Evolutionary conservation across 64 coral and sea anemone genomes (phyloP), one percentile per base, ranked within the genome.

Genomic region (Stichodactyla helianthus): DNA sequence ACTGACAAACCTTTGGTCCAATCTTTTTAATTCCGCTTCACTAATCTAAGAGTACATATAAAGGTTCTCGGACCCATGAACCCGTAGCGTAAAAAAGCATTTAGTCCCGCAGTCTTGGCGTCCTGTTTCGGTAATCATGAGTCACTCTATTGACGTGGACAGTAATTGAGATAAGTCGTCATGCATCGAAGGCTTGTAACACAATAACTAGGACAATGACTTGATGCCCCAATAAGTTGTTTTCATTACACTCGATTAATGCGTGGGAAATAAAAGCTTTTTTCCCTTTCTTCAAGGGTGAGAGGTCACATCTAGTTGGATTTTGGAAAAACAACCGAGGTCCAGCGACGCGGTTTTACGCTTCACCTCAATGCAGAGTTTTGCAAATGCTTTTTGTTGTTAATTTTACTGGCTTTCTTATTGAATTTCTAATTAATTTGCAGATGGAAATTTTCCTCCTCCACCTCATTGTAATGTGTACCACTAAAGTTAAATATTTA

Each of bases 401-500:
- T 74, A 31, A 27, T 74, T 74, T 9, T 74, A 71, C n/a, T 22
- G 9, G 14, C 14, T 58, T 23, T 20, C 63, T 74, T n/a, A 2
- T 13, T 74, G n/a, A 74, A 74, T 74, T 6, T 31, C 7, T 74
- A 7, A 74, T 74, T 74, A n/a, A 74, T 23, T 74, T 74, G 25
- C 68, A 74, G 26, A 74, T 74, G 68, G 68, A 74, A 31, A 74
- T n/a, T 74, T 74, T n/a, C 19, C 10, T 65, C 62, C 68, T 65
- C 62, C 68, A 74, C 12, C 25, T 74, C 10, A 74, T 31, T 74
- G 25, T 74, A 31, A 74, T 74, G 25, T 74, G 26, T 74, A 74
- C 68, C 68, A 74, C 52, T 81, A 5, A 22, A 81, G 78, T 81
- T 81, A 81, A 81, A 81, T 81, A 81, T 81, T 81, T 81, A 81